Evolutionary conservation across 2,888 invertebrate genomes (phyloP), one percentile per base, ranked within the genome.

Genomic region (Dicyrtomina minuta): DNA sequence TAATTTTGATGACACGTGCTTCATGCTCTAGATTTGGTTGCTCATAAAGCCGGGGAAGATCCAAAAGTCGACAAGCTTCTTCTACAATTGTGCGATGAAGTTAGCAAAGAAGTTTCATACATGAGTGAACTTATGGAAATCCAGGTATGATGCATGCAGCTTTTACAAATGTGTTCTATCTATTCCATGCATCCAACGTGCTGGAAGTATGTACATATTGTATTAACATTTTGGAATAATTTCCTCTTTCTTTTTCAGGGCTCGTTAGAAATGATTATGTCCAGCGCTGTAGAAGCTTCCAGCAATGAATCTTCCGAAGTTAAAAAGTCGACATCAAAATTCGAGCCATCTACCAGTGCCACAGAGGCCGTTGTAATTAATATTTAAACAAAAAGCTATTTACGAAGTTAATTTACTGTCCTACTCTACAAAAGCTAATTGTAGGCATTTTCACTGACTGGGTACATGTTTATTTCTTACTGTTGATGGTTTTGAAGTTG

Each of bases 11-110:
- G n/a, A n/a, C n/a, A n/a, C n/a, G n/a, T 20, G 15, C 24, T 22
- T 55, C 26, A 33, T 33, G 3, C 3, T 33, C 4, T 70, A 84
- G 84, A 92, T 83, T 86, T 89, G 1, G 91, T 89, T 81, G 89
- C 89, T 78, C 86, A 86, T 68, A 84, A 84, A 78, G 81, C 89
- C n/a, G 84, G 87, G 74, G 82, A 85, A 78, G 87, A 88, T 26
- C 85, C 88, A 20, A 84, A 87, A 70, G 84, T 89, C 49, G 84
- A 88, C 55, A 83, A 85, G 72, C 82, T 88, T 71, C 87, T 92
- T 76, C 83, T 84, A 65, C 82, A 85, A 12, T 83, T 95, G 3
- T 83, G 85, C 44, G 82, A 85, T 59, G 84, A 87, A 71, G 82
- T 94, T 24, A 83, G 86, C 74, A 85, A 86, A 72, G 93, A 94